These are phyloP conservation scores for Tauraco hartlaubi DNA, from an alignment of 2,797 vertebrate genomes.

Conservation along the genomic window DNA sequence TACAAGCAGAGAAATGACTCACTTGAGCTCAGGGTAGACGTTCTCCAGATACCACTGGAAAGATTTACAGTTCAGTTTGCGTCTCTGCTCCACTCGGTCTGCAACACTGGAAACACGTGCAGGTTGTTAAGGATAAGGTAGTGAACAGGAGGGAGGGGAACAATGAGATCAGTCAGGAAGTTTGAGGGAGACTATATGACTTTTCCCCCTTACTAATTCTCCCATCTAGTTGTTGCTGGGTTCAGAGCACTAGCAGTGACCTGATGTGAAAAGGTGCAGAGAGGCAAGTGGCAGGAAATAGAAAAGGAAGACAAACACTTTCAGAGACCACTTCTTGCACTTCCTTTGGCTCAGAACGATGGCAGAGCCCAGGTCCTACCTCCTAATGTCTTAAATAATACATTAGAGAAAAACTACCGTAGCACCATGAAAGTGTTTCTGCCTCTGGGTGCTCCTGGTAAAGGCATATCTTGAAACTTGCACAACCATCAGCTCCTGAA, in stretches of 20 bases:
- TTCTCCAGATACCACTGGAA: constrained; percentile 99
- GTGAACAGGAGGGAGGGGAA: background rate
- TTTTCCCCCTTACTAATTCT: background rate
- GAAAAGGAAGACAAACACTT: background rate
- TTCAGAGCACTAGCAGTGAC: background rate
- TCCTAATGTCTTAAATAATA: background rate
- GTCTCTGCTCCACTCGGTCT: constrained; percentile 88
- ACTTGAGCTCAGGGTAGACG: constrained; percentile 97
- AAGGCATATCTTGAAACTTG: background rate
- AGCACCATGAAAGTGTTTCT: background rate
- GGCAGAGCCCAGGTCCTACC: background rate
- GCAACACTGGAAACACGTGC: constrained; percentile 84
- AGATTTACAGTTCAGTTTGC: constrained; percentile 94
- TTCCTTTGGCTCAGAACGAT: background rate
- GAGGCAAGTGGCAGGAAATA: background rate
- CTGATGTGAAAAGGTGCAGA: background rate
- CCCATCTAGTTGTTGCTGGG: background rate
- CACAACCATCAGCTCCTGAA: background rate
- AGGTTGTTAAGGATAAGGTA: constrained; percentile 17
- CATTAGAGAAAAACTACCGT: background rate
- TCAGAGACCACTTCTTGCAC: background rate
- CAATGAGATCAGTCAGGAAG: background rate
- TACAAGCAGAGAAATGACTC: constrained; percentile 52
- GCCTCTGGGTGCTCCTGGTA: background rate
- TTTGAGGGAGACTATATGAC: background rate